Evolutionary conservation across 2,797 vertebrate species (phyloP).

Genomic region (Tenualosa ilisha): DNA sequence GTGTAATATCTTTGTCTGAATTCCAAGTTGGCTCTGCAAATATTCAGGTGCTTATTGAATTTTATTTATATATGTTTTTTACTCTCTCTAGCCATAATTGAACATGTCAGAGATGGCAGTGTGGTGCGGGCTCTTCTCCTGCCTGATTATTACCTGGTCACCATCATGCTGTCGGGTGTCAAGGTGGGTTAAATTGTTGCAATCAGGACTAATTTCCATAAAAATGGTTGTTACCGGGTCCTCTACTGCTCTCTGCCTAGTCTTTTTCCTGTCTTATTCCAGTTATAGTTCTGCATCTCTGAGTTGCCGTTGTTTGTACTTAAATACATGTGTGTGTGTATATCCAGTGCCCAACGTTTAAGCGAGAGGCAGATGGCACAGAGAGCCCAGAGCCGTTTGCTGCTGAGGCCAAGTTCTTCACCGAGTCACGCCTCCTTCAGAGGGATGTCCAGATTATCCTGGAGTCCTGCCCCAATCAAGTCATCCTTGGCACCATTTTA

Average conservation of each 20-base stretch:
- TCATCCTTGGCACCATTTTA: slow-evolving; percentile 93
- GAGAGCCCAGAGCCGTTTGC: slow-evolving; percentile 91
- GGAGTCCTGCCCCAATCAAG: slow-evolving; percentile 97
- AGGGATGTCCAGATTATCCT: slow-evolving; percentile 95
- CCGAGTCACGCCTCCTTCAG: slow-evolving; percentile 92
- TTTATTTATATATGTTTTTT: not conserved
- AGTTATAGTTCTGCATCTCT: no score
- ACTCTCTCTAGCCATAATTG: slow-evolving; percentile 84
- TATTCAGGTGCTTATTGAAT: no score
- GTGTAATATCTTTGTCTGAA: no score
- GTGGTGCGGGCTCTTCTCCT: slow-evolving; percentile 94
- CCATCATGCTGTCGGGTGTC: slow-evolving; percentile 94
- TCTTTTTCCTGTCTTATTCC: no score
- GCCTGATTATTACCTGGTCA: slow-evolving; percentile 92
- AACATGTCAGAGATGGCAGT: slow-evolving; percentile 94
- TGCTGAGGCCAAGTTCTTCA: slow-evolving; percentile 97
- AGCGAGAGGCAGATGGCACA: slow-evolving; percentile 84
- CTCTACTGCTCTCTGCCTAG: not conserved
- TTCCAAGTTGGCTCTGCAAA: no score
- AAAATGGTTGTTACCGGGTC: not conserved
- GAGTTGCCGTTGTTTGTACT: no score
- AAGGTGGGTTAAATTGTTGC: slow-evolving; percentile 79
- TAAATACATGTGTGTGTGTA: not conserved
- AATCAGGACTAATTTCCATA: not conserved
- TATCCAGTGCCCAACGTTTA: slow-evolving; percentile 89